Percentiles rank a stretch among this genome's conserved stretches.
phyloP scores from a whole-genome alignment of 2,113 vertebrate species.

The Gavia stellata region DNA sequence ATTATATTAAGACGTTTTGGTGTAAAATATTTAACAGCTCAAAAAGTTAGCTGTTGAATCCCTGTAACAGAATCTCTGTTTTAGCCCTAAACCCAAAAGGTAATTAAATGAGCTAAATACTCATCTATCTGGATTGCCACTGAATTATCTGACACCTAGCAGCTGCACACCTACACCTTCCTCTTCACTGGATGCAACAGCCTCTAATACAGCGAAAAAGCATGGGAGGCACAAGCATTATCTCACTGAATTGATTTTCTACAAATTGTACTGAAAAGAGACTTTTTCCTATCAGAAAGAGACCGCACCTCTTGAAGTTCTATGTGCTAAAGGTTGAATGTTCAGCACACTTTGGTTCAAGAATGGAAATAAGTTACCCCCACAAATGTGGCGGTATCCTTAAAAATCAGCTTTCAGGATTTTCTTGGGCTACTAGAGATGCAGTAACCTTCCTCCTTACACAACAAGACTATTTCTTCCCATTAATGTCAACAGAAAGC shows the following conservation, averaged over 20 bases:
- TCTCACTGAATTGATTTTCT: background rate
- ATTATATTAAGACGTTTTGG: background rate
- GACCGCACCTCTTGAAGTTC: background rate
- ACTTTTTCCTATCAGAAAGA: background rate
- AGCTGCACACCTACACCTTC: background rate
- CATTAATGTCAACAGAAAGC: background rate
- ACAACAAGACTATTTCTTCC: background rate
- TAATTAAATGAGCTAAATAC: background rate
- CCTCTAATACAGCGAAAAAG: background rate
- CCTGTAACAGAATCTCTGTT: background rate
- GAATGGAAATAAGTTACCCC: background rate
- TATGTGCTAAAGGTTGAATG: background rate
- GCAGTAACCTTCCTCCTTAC: background rate
- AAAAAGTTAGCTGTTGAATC: background rate
- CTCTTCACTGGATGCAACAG: background rate
- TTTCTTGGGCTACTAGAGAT: background rate
- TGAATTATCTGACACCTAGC: background rate
- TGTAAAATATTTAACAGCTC: background rate
- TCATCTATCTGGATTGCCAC: background rate
- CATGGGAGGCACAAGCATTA: background rate
- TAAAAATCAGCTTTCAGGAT: background rate
- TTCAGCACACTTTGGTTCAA: background rate
- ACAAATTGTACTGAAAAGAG: background rate
- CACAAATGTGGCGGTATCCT: background rate
- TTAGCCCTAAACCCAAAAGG: background rate